Evolutionary conservation across 2,888 invertebrate genomes (phyloP).

Genomic region (Calliphora vomitoria): DNA sequence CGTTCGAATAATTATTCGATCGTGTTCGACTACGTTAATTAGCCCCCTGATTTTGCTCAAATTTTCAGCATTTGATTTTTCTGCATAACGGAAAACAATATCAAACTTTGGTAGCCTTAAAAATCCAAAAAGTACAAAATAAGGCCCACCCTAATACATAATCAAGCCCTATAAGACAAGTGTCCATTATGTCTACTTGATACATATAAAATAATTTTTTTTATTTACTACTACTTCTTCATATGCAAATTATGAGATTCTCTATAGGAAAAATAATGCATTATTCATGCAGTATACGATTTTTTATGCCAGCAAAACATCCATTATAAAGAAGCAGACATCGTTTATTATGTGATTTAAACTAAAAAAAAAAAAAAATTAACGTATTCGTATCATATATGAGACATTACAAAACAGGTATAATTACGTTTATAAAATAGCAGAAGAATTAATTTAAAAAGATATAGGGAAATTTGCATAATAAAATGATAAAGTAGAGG

Average conservation of each 20-base stretch:
- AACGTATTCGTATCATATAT: background rate
- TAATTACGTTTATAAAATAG: conserved; percentile 9
- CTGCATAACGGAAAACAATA: no score
- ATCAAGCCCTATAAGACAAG: conserved; percentile 14
- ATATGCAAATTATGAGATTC: conserved; percentile 61
- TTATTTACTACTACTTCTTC: conserved; percentile 9
- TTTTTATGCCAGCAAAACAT: conserved; percentile 16
- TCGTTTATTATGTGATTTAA: conserved; percentile 40
- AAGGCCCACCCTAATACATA: conserved; percentile 29
- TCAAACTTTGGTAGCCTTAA: no score
- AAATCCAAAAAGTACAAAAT: no score
- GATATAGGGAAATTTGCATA: conserved; percentile 29
- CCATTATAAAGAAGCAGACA: conserved; percentile 44
- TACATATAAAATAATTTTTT: conserved; percentile 31
- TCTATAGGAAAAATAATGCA: conserved; percentile 38
- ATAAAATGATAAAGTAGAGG: background rate
- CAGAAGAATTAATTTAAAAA: conserved; percentile 23
- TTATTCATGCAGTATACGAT: conserved; percentile 47
- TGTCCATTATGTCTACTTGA: conserved; percentile 57
- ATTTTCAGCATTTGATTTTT: no score
- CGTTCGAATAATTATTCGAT: no score
- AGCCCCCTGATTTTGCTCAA: no score
- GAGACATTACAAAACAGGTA: conserved; percentile 40
- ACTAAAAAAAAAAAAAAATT: background rate
- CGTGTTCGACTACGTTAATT: no score